These are phyloP conservation scores for Poeciliopsis turneri DNA, from an alignment of 2,797 vertebrate genomes.

Conservation along the genomic window DNA sequence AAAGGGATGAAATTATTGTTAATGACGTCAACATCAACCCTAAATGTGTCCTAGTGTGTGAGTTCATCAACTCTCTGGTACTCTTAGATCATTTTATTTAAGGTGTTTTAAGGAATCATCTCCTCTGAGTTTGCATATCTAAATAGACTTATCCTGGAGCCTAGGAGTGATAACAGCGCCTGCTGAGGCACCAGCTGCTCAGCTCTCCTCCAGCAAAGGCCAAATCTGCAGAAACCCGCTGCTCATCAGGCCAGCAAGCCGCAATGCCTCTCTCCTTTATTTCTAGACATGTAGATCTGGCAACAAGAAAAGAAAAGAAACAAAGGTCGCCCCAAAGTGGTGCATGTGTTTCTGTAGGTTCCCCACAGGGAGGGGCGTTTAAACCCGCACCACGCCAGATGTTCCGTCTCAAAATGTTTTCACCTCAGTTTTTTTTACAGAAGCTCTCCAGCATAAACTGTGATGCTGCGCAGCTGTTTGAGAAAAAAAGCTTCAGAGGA, in stretches of 20 bases:
- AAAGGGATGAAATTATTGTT: background rate
- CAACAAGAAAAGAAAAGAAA: background rate
- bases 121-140: constrained; percentile 39
- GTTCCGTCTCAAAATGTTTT: constrained; percentile 45
- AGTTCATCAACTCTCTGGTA: background rate
- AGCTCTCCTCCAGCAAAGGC: background rate
- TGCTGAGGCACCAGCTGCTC: constrained; percentile 66
- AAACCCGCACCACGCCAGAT: constrained; percentile 63
- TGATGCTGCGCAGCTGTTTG: constrained; percentile 1
- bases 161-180: constrained; percentile 45
- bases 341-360: constrained; percentile 26
- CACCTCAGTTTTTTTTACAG: background rate
- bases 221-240: background rate
- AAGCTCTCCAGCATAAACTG: background rate
- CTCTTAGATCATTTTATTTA: background rate
- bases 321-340: background rate
- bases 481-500: no score
- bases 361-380: constrained; percentile 42
- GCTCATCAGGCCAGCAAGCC: background rate
- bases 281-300: background rate
- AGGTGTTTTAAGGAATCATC: constrained; percentile 9
- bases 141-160: constrained; percentile 41
- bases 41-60: background rate
- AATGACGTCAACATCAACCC: background rate
- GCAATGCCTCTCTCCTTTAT: background rate